Evolutionary conservation across 2,888 invertebrate genomes (phyloP).

Genomic region (Neoitamus cyanurus): DNA sequence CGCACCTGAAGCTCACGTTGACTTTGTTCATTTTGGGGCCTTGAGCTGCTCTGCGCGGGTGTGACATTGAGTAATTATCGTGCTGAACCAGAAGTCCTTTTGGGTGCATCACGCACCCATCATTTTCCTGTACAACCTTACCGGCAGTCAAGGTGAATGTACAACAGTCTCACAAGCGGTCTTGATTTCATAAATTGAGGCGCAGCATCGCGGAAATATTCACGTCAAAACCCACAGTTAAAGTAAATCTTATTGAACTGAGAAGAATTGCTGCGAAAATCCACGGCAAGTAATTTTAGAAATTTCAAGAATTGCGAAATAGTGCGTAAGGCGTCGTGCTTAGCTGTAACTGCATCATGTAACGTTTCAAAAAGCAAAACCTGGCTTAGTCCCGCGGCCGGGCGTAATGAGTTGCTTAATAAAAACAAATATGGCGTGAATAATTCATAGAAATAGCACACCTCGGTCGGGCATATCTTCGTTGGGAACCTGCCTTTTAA

Average conservation of each 20-base stretch:
- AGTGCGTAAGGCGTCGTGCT: neutral
- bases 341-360: neutral
- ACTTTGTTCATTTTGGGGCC: neutral
- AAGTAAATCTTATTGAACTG: neutral
- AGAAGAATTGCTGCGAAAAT: neutral
- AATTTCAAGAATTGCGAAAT: neutral
- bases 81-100: neutral
- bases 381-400: neutral
- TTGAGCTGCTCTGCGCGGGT: neutral
- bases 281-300: neutral
- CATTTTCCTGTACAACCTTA: neutral
- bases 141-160: neutral
- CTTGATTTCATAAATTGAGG: neutral
- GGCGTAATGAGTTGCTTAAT: neutral
- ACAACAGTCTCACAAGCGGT: neutral
- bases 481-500: neutral
- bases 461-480: neutral
- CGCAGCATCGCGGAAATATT: neutral
- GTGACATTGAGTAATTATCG: slow-evolving; percentile 3
- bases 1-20: neutral
- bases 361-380: neutral
- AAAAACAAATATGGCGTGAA: neutral
- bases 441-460: neutral
- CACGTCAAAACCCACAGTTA: neutral
- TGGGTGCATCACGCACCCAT: neutral